Evolutionary conservation across 2,113 vertebrate genomes (phyloP).

Genomic region (Ctenodactylus gundi): DNA sequence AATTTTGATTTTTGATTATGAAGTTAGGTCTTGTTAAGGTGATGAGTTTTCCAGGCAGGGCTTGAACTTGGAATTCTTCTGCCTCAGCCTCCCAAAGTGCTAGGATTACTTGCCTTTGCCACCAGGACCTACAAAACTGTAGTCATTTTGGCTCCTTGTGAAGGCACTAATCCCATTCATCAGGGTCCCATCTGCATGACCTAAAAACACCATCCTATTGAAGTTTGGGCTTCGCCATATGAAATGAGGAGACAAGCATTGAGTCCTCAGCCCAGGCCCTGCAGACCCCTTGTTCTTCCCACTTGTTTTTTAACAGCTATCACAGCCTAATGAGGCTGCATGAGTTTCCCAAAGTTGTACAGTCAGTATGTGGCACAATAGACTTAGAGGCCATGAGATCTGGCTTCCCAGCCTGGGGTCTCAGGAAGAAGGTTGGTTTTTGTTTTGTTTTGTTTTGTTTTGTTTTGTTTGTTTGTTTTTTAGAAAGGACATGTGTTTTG

Average conservation of each 20-base stretch:
- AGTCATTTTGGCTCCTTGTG: background rate
- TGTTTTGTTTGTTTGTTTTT: no score
- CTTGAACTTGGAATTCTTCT: no score
- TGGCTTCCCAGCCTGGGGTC: background rate
- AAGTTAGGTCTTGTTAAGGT: no score
- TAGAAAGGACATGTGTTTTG: background rate
- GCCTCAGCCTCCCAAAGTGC: no score
- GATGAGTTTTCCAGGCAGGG: no score
- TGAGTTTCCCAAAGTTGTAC: background rate
- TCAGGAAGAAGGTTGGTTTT: background rate
- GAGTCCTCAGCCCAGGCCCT: background rate
- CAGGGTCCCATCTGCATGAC: background rate
- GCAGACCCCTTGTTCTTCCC: background rate
- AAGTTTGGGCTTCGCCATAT: background rate
- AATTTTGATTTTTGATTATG: no score
- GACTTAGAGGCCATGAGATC: background rate
- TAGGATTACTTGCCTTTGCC: no score
- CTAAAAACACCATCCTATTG: background rate
- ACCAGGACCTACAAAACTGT: no score
- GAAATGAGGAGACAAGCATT: no score
- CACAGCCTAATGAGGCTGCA: rapidly evolving
- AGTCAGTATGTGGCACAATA: background rate
- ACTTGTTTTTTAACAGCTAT: background rate
- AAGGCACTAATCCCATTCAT: background rate
- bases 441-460: no score